phyloP scores from a whole-genome alignment of 2,797 vertebrate genomes.

The Prunella strophiata region DNA sequence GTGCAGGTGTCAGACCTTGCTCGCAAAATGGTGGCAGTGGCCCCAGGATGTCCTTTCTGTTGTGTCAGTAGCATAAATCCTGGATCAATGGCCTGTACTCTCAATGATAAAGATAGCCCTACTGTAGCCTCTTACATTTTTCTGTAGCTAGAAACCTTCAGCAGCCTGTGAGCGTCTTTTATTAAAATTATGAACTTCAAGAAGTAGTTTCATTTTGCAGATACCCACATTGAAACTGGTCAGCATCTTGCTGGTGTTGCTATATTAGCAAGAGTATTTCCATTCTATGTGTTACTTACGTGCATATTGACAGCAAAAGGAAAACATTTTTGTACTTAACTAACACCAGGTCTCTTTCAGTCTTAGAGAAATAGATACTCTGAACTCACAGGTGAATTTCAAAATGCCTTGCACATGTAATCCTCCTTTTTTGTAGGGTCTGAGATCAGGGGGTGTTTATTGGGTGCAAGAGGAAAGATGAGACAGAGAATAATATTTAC shows the following conservation, averaged over 20 bases:
- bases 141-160: not conserved
- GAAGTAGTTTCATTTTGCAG: not conserved
- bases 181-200: not conserved
- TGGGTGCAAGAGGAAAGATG: not conserved
- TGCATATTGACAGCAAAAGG: not conserved
- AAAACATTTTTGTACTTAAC: constrained; percentile 29
- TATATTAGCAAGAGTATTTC: constrained; percentile 1
- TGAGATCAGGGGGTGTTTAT: not conserved
- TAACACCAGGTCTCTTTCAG: not conserved
- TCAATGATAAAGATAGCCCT: not conserved
- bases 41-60: not conserved
- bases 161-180: not conserved
- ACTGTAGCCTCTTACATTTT: not conserved
- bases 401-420: not conserved
- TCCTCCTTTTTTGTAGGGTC: not conserved
- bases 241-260: not conserved
- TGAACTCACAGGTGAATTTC: not conserved
- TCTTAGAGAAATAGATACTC: not conserved
- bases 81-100: not conserved
- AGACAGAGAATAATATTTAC: not conserved
- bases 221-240: not conserved
- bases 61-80: not conserved
- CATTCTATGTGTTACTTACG: not conserved
- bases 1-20: not conserved
- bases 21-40: not conserved